phyloP scores from a whole-genome alignment of 2,113 vertebrate species.

The Paraplagusia blochii region DNA sequence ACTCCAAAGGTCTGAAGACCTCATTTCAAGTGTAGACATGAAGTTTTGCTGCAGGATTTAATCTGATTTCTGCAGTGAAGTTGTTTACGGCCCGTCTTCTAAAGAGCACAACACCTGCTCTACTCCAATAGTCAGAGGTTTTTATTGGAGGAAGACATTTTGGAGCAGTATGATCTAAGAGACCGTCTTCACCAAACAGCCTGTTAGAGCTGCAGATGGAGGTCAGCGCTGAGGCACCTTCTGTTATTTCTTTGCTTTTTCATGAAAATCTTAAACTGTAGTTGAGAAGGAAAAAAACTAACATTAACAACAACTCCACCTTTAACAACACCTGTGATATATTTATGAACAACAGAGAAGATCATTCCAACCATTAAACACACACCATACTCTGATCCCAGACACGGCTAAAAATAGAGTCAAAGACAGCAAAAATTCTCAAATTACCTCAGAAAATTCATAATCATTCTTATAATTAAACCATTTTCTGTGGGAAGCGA shows the following conservation, averaged over 20 bases:
- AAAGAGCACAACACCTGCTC: not conserved
- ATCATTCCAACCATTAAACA: too few relatives aligned
- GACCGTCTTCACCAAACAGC: not conserved
- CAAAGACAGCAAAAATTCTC: too few relatives aligned
- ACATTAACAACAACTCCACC: too few relatives aligned
- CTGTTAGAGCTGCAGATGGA: too few relatives aligned
- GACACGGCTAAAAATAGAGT: too few relatives aligned
- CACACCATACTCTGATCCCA: too few relatives aligned
- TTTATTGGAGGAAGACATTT: not conserved
- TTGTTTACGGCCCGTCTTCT: not conserved
- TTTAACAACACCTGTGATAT: too few relatives aligned
- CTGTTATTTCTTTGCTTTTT: too few relatives aligned
- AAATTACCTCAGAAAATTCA: not conserved
- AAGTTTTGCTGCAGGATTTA: not conserved
- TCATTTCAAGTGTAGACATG: not conserved
- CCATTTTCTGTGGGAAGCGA: conserved; percentile 3
- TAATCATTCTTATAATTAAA: conserved; percentile 11
- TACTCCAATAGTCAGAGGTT: not conserved
- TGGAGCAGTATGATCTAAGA: not conserved
- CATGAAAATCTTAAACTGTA: too few relatives aligned
- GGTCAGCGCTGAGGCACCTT: too few relatives aligned
- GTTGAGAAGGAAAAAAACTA: too few relatives aligned
- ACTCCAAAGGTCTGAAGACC: not conserved
- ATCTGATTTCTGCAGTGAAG: not conserved
- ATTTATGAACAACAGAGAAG: too few relatives aligned